phyloP scores from a whole-genome alignment of 2,797 vertebrate species.

The Ambastaia sidthimunki region DNA sequence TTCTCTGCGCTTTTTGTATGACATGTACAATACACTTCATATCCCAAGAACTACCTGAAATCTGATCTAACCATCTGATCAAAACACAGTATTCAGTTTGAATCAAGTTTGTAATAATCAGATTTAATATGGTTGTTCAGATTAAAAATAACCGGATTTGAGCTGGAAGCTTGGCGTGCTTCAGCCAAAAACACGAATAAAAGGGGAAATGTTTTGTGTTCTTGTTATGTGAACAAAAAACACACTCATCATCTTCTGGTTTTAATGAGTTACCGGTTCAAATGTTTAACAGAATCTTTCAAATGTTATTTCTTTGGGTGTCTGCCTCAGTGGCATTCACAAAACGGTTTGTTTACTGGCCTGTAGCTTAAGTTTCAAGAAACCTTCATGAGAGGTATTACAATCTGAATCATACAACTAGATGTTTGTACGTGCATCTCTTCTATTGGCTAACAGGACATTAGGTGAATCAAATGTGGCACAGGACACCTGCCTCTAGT shows the following conservation, averaged over 20 bases:
- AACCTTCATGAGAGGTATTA: constrained; percentile 13
- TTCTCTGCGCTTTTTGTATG: too few species aligned
- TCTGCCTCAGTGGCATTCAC: background rate
- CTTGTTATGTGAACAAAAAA: constrained; percentile 1
- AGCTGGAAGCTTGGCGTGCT: background rate
- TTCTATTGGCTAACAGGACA: constrained; percentile 13
- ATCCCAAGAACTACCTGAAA: too few species aligned
- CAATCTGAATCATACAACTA: constrained; percentile 19
- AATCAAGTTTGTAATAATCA: background rate
- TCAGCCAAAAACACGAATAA: background rate
- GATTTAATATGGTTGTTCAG: background rate
- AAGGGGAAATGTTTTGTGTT: background rate
- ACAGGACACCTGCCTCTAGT: constrained; percentile 65
- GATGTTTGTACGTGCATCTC: constrained; percentile 24
- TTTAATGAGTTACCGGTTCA: constrained; percentile 6
- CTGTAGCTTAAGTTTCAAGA: background rate
- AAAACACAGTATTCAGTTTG: background rate
- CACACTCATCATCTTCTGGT: background rate
- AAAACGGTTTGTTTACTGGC: background rate
- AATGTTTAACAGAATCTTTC: constrained; percentile 5
- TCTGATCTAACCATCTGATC: too few species aligned
- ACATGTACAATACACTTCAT: too few species aligned
- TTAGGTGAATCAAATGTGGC: constrained; percentile 68
- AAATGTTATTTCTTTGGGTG: background rate
- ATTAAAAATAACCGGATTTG: background rate